These are phyloP conservation scores for Chroicocephalus ridibundus DNA, from an alignment of 2,113 vertebrate species.

Conservation along the genomic window DNA sequence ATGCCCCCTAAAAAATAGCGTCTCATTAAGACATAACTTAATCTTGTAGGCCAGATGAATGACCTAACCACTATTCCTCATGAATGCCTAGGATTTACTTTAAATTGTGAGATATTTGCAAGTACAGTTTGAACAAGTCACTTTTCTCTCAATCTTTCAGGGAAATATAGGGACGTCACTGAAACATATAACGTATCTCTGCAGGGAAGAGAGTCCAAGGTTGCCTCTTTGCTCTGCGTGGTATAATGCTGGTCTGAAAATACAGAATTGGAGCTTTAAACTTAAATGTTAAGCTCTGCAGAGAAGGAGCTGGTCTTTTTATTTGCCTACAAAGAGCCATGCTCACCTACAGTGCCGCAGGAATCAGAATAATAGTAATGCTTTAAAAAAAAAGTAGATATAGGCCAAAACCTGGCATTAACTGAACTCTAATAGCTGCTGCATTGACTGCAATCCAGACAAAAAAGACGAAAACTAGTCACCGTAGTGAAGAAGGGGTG, in stretches of 20 bases:
- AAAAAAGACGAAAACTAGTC: not conserved
- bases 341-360: not conserved
- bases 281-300: not conserved
- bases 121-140: not conserved
- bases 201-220: not conserved
- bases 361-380: not conserved
- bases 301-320: not conserved
- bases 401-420: not conserved
- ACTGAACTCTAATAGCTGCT: not conserved
- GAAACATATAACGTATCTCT: not conserved
- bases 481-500: not conserved
- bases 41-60: not conserved
- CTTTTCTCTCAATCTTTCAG: not conserved
- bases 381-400: not conserved
- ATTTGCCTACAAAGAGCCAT: constrained; percentile 9
- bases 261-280: not conserved
- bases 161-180: not conserved
- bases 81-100: not conserved
- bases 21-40: not conserved
- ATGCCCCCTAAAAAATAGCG: not conserved
- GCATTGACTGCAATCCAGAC: not conserved
- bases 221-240: not conserved
- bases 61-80: not conserved
- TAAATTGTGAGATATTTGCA: not conserved
- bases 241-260: not conserved